Conservation (phyloP, 2,113 vertebrate species). For the Paratilapia polleni region DNA sequence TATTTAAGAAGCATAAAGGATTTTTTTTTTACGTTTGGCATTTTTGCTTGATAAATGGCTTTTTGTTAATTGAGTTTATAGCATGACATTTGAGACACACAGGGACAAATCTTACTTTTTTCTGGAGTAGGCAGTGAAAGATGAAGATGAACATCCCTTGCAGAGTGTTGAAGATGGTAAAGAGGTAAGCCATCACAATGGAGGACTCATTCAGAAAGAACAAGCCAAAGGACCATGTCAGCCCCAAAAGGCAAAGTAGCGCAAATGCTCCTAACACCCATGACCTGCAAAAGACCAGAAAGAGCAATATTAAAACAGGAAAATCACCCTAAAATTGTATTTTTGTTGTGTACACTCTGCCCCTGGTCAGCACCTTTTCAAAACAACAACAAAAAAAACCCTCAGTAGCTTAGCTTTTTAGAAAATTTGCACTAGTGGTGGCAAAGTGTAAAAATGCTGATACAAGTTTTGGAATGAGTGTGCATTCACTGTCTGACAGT, state of each 20-base stretch:
- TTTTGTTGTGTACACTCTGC: not conserved
- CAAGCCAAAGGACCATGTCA: conserved; percentile 97
- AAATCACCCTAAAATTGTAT: not conserved
- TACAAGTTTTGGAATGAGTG: conserved; percentile 20
- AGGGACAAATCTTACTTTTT: conserved; percentile 85
- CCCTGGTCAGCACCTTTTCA: conserved; percentile 9
- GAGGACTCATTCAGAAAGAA: conserved; percentile 95
- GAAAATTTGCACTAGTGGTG: conserved; percentile 4
- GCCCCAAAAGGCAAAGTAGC: conserved; percentile 92
- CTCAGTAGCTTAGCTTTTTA: not conserved
- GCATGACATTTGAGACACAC: not conserved
- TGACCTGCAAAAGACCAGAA: conserved; percentile 85
- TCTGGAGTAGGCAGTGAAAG: conserved; percentile 98
- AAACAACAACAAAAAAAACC: not conserved
- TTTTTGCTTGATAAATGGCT: too few species aligned
- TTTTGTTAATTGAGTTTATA: not conserved
- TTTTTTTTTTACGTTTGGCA: not conserved
- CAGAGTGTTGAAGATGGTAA: conserved; percentile 97
- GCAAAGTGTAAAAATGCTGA: conserved; percentile 16
- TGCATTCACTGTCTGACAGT: conserved; percentile 22
- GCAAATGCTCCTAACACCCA: conserved; percentile 97
- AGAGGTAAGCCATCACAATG: conserved; percentile 97
- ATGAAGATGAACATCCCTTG: conserved; percentile 99
- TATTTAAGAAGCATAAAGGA: not conserved
- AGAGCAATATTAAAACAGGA: not conserved